These are phyloP conservation scores for Galagoides demidoff DNA, from an alignment of 2,797 vertebrate species.

Conservation along the genomic window DNA sequence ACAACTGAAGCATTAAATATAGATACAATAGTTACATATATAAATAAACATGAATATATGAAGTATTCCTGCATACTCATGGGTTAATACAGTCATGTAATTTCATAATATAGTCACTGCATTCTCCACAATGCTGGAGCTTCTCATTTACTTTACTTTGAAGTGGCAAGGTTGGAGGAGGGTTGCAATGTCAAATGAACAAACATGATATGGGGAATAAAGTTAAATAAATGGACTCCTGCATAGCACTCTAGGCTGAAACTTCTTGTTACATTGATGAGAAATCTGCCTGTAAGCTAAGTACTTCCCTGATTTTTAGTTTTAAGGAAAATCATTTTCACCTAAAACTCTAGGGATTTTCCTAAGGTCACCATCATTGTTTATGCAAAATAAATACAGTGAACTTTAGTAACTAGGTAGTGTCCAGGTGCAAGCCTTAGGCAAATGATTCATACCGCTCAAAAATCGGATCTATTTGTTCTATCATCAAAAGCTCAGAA, in stretches of 20 bases:
- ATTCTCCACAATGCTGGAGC: background rate
- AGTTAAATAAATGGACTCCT: background rate
- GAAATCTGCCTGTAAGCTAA: background rate
- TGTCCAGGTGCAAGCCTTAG: background rate
- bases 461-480: background rate
- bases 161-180: background rate
- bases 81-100: background rate
- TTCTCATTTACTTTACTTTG: background rate
- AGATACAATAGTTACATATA: background rate
- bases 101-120: background rate
- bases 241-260: background rate
- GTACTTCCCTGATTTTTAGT: background rate
- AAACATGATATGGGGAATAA: background rate
- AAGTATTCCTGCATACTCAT: background rate
- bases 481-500: background rate
- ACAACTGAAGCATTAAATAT: background rate
- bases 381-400: conserved; percentile 1
- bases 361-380: background rate
- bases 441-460: background rate
- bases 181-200: background rate
- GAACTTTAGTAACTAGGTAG: background rate
- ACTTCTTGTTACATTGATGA: background rate
- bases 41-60: background rate
- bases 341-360: background rate
- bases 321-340: background rate